Evolutionary conservation across 2,797 vertebrate genomes (phyloP).

Genomic region (Decapterus maruadsi): DNA sequence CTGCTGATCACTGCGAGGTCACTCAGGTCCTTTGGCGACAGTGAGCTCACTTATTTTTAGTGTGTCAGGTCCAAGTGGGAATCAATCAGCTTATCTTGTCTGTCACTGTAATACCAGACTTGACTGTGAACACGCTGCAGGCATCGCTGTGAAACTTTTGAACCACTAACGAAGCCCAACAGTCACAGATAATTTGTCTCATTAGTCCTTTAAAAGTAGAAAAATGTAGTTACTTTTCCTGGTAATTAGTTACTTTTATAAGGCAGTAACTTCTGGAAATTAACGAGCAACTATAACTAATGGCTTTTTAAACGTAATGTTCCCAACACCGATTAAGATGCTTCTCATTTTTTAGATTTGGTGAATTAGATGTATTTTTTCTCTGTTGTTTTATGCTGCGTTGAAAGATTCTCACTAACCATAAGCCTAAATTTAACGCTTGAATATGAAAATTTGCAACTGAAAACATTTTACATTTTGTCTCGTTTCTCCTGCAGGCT

Average conservation of each 20-base stretch:
- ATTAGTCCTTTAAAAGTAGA: neutral
- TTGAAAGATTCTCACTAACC: neutral
- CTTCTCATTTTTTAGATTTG: neutral
- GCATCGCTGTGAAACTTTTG: neutral
- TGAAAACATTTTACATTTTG: neutral
- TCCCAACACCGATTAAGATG: too few species aligned
- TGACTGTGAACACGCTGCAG: neutral
- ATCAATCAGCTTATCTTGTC: constrained; percentile 24
- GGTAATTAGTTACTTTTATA: too few species aligned
- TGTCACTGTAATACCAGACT: constrained; percentile 20
- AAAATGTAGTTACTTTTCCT: too few species aligned
- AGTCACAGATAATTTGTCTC: neutral
- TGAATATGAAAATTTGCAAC: neutral
- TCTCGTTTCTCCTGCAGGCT: constrained; percentile 80
- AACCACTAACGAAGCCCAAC: neutral
- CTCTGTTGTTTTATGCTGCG: neutral
- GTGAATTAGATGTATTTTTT: neutral
- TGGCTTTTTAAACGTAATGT: too few species aligned
- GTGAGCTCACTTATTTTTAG: constrained; percentile 37
- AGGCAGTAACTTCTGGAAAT: too few species aligned
- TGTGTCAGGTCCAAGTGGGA: neutral
- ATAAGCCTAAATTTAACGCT: neutral
- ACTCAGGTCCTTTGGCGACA: neutral
- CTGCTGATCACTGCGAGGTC: neutral
- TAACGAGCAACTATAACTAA: too few species aligned